phyloP scores from a whole-genome alignment of 1,140 invertebrate species.

The Heterodera carotae region DNA sequence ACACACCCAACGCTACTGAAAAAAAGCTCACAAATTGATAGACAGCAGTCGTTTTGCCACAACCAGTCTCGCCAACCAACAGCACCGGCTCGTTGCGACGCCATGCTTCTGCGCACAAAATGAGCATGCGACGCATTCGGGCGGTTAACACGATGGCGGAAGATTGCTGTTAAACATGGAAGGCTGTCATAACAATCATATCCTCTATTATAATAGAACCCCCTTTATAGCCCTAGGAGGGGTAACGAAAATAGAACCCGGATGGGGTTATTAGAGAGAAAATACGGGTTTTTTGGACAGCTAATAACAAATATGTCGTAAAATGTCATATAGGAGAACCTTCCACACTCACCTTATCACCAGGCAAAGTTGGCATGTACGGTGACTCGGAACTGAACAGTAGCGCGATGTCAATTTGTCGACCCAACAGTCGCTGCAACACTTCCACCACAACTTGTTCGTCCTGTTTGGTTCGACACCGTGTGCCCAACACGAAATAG shows the following conservation, averaged over 20 bases:
- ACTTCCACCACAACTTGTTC: conserved; percentile 70
- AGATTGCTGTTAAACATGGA: neutral
- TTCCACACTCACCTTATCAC: too few relatives aligned
- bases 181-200: too few relatives aligned
- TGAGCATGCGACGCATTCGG: conserved; percentile 79
- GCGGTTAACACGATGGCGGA: conserved; percentile 28
- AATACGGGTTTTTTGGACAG: too few relatives aligned
- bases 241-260: too few relatives aligned
- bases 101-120: conserved; percentile 84
- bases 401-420: conserved; percentile 75
- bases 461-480: conserved; percentile 83
- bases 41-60: conserved; percentile 96
- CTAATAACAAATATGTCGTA: too few relatives aligned
- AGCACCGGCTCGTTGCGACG: conserved; percentile 90
- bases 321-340: too few relatives aligned
- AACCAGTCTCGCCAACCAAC: conserved; percentile 94
- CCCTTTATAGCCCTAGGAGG: too few relatives aligned
- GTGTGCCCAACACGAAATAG: conserved; percentile 87
- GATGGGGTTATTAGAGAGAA: too few relatives aligned
- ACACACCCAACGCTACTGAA: too few relatives aligned
- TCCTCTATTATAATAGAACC: too few relatives aligned
- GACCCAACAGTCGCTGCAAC: conserved; percentile 82
- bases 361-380: conserved; percentile 51
- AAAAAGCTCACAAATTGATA: conserved; percentile 71
- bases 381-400: conserved; percentile 80